A percentile compares a stretch with the other conserved stretches of the same genome.
phyloP scores from a whole-genome alignment of 2,888 invertebrate species.

The Caenorhabditis drosophilae region DNA sequence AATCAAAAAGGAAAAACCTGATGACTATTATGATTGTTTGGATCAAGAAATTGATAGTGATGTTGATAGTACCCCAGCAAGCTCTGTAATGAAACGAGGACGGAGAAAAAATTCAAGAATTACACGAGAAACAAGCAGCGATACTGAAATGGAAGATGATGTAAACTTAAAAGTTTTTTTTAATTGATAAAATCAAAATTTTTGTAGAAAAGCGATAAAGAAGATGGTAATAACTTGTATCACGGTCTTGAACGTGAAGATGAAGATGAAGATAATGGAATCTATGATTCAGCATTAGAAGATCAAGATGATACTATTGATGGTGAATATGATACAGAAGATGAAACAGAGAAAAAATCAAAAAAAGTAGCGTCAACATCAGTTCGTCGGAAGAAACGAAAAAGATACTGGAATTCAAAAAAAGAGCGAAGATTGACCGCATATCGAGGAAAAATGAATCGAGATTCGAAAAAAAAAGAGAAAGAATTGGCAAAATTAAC shows the following conservation, averaged over 20 bases:
- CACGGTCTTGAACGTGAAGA: constrained; percentile 12
- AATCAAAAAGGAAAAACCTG: background rate
- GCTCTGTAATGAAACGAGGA: background rate
- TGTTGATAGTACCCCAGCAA: constrained; percentile 5
- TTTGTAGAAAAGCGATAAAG: background rate
- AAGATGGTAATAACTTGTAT: constrained; percentile 7
- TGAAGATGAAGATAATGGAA: constrained; percentile 27
- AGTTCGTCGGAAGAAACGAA: constrained; percentile 16
- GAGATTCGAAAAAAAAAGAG: constrained; percentile 18
- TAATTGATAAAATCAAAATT: background rate
- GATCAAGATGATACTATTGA: constrained; percentile 1
- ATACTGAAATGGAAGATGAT: background rate
- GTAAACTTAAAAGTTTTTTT: no score
- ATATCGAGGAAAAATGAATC: constrained; percentile 24
- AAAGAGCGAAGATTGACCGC: constrained; percentile 29
- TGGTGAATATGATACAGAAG: constrained; percentile 12
- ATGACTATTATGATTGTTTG: background rate
- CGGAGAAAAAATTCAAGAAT: background rate
- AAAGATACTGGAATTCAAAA: background rate
- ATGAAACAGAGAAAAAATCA: constrained; percentile 7
- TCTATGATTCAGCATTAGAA: constrained; percentile 12
- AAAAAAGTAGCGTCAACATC: background rate
- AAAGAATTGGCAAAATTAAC: constrained; percentile 8
- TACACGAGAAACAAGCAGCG: background rate
- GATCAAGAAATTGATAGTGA: constrained; percentile 11